Conservation (phyloP, 2,113 vertebrate species). For the Plecotus auritus region DNA sequence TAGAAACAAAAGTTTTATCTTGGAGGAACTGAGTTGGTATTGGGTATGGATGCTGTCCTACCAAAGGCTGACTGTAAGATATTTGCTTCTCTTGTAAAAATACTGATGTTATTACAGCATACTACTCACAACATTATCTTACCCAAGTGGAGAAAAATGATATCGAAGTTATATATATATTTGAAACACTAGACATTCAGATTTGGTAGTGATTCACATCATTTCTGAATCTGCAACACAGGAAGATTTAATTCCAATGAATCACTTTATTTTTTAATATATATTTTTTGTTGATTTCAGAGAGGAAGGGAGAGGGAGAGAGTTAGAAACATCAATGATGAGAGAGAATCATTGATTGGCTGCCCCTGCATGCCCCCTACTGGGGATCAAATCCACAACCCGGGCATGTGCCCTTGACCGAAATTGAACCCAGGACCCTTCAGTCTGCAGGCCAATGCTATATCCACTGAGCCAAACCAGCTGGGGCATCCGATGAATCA, state of each 20-base stretch:
- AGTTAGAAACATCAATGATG: no score
- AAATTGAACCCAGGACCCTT: no score
- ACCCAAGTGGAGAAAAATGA: background rate
- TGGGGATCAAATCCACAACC: no score
- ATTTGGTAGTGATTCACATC: background rate
- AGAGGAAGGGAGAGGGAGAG: no score
- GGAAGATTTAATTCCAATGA: background rate
- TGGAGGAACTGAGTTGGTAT: background rate
- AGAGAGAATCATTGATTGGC: no score
- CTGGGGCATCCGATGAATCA: background rate
- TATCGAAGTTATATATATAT: background rate
- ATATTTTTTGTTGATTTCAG: no score
- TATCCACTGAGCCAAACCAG: no score
- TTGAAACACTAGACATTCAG: background rate
- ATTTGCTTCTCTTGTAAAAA: background rate
- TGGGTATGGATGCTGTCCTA: background rate
- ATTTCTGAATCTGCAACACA: background rate
- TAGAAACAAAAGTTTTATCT: background rate
- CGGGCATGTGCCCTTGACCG: no score
- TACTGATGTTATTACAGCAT: background rate
- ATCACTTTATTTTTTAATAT: no score
- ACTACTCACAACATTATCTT: background rate
- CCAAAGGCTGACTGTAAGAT: background rate
- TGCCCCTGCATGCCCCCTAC: no score
- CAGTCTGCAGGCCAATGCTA: no score